Conservation (phyloP, 2,888 invertebrate species). For the Phlogophora meticulosa region DNA sequence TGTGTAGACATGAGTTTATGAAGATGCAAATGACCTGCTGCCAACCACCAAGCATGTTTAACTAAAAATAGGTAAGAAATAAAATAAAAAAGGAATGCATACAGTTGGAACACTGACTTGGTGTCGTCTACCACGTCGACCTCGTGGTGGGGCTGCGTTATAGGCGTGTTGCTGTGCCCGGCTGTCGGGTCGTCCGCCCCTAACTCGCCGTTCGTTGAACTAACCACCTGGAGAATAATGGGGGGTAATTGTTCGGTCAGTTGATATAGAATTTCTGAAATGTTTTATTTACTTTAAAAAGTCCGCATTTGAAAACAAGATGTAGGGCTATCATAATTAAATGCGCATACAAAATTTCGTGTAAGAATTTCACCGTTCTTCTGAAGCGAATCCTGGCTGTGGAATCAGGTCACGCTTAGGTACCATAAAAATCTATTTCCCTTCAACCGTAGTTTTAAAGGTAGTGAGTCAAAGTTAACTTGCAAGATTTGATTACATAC, state of each 20-base stretch:
- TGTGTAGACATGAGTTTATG: neutral
- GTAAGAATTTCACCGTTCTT: too few species aligned
- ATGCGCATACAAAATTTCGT: too few species aligned
- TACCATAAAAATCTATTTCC: too few species aligned
- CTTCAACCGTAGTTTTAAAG: too few species aligned
- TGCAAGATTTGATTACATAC: too few species aligned
- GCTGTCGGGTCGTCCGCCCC: conserved; percentile 98
- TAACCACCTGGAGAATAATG: conserved; percentile 95
- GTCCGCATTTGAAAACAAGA: too few species aligned
- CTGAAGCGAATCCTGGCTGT: too few species aligned
- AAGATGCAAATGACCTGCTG: conserved; percentile 17
- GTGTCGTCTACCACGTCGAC: conserved; percentile 99
- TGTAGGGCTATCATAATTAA: neutral
- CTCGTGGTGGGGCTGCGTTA: conserved; percentile 97
- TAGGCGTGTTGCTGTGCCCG: conserved; percentile 99
- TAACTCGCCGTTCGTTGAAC: conserved; percentile 98
- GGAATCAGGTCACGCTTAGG: too few species aligned
- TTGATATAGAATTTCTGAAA: neutral
- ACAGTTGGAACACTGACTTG: conserved; percentile 95
- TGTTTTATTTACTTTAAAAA: too few species aligned
- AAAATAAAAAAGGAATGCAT: conserved; percentile 80
- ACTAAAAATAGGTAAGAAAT: conserved; percentile 72
- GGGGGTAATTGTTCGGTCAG: neutral
- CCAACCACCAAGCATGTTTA: conserved; percentile 49
- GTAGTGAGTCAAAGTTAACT: too few species aligned